Base-by-base conservation (phyloP, 2,797 vertebrate genomes). In the Megalops cyprinoides region DNA sequence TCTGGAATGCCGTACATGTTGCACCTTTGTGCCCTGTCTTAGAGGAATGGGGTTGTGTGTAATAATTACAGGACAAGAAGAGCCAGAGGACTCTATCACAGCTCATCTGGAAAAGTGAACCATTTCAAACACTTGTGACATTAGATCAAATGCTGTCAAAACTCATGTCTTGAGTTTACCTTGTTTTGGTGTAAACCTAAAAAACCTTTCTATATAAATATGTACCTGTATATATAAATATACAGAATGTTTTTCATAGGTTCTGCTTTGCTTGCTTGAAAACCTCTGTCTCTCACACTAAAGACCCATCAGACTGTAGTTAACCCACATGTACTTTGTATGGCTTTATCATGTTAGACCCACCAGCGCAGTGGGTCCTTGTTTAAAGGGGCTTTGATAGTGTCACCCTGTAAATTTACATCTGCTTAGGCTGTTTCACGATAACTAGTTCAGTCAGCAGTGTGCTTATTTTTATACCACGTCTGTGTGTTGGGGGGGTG, bases 381-480 rank as follows among this genome's bases (percentile, higher is more conserved):
- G 34, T 65, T 28, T 65, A 37, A 65, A 34, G 62, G 34, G 12
- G 37, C 10, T 65, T 34, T 65, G 62, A 14, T 53, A 12, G 9
- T 53, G 51, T 53, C 18, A 15, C 51, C 15, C 15, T 53, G 51
- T 15, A 53, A 15, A 48, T 53, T 14, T 12, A 53, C 10, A 51
- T 15, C 51, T n/a, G n/a, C n/a, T n/a, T n/a, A n/a, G n/a, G n/a
- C n/a, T 53, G 51, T 53, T 7, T 0, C 51, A 2, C 51, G 10
- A 10, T 18, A 53, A 65, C 62, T 34, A 18, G 28, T 34, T 28
- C 31, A 34, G 31, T 65, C 23, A n/a, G 34, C 31, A 34, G 31
- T 28, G 31, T 65, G 62, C 65, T 65, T 65, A 37, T 65, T 65
- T 65, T 65, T 65, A 37, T 65, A 65, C 37, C 53, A 18, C 53